These are phyloP conservation scores for Cavia porcellus DNA, from an alignment of 2,113 vertebrate genomes.

Conservation along the genomic window DNA sequence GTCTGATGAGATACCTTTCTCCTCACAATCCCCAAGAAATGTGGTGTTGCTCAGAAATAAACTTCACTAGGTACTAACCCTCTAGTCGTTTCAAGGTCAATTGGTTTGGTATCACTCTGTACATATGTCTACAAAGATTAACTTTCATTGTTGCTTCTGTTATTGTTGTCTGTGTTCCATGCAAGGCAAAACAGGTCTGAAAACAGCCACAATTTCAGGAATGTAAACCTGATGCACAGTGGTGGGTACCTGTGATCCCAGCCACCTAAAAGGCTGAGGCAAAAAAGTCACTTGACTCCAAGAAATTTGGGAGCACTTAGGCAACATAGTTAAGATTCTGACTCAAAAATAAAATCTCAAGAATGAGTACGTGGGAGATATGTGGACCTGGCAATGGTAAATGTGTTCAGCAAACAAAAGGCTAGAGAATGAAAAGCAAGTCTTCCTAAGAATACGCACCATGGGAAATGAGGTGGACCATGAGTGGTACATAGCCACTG, in stretches of 20 bases:
- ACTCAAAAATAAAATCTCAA: not conserved
- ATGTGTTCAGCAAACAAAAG: not conserved
- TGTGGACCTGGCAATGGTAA: not conserved
- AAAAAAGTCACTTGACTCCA: not conserved
- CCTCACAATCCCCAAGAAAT: slow-evolving; percentile 1
- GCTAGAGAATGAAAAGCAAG: not conserved
- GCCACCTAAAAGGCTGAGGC: not conserved
- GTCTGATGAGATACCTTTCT: not conserved
- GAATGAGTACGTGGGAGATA: not conserved
- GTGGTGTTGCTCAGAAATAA: not conserved
- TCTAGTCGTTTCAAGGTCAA: not conserved
- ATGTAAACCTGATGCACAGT: not conserved
- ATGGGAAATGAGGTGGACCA: not conserved
- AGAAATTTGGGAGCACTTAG: not conserved
- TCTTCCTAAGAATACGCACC: not conserved
- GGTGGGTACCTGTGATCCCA: not conserved
- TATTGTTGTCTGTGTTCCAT: not conserved
- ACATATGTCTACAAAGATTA: slow-evolving; percentile 18
- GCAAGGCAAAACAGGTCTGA: not conserved
- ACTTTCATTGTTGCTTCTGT: not conserved
- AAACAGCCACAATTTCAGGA: slow-evolving; percentile 31
- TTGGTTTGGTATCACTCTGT: not conserved
- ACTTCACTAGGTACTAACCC: not conserved
- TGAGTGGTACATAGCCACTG: not conserved
- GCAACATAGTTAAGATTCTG: not conserved